Evolutionary conservation across 2,797 vertebrate genomes (phyloP), one percentile per base, ranked within the genome.

Genomic region (Vultur gryphus): DNA sequence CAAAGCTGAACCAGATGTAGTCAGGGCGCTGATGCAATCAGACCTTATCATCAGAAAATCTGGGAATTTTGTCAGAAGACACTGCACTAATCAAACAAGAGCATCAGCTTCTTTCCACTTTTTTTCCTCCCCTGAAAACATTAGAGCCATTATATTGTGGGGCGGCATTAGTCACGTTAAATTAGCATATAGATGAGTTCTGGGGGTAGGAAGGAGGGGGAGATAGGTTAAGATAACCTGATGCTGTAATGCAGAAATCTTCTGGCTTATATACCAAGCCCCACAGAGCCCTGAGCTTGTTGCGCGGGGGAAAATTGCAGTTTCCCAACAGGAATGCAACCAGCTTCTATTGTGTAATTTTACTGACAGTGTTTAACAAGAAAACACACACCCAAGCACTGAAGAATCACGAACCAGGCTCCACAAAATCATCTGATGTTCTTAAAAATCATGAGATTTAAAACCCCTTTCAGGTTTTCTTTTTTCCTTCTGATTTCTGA

Each of bases 151-250:
- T 98, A 98, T 98, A 98, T 97, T 97, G 97, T 96, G 93, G 98
- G 97, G 96, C 72, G 52, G 97, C 94, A 97, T 98, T 97, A 98
- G 97, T 97, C 97, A 98, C 76, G 91, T 97, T 96, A 98, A 98
- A 98, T 98, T 98, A 98, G 98, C 98, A 98, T 98, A 98, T 98
- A 98, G 98, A 98, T 98, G 98, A 98, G 98, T 98, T 98, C 95
- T 97, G 97, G 96, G 98, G 97, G 97, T 96, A 97, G 95, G 95
- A 97, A 96, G 97, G 95, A 95, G 96, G 95, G 95, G 95, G 96
- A 97, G 97, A 96, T 96, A 93, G 94, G 97, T 97, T 98, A 96
- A 96, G 95, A 97, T 97, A 97, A 97, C 97, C 95, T 96, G 93
- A 94, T 58, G 88, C 91, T 94, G 62, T 94, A 90, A 94, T 87